Evolutionary conservation across 2,797 vertebrate species (phyloP).

Genomic region (Peromyscus melanophrys): DNA sequence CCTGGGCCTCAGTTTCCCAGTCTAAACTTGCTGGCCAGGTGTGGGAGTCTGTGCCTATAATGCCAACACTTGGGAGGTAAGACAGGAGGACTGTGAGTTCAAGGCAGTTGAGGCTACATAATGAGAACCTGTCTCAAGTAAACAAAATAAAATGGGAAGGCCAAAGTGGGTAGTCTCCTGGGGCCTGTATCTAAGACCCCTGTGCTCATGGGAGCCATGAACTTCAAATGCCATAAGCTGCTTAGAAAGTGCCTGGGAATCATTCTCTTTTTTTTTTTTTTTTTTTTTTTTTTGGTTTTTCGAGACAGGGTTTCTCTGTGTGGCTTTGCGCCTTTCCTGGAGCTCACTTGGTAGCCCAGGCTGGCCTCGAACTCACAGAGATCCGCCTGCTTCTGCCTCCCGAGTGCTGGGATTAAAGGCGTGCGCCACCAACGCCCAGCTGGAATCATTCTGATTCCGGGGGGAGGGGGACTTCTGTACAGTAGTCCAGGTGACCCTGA

Average conservation of each 20-base stretch:
- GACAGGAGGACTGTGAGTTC: background rate
- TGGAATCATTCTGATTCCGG: background rate
- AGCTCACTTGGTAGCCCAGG: too few species aligned
- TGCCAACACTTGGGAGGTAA: background rate
- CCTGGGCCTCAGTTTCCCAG: background rate
- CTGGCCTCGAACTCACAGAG: too few species aligned
- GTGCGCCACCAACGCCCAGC: too few species aligned
- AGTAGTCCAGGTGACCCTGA: background rate
- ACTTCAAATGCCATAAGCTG: background rate
- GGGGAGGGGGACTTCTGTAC: background rate
- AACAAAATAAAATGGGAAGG: background rate
- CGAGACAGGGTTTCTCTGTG: too few species aligned
- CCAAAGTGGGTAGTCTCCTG: background rate
- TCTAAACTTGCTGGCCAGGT: background rate
- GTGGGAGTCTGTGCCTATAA: background rate
- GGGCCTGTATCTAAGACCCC: background rate
- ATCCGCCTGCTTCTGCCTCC: too few species aligned
- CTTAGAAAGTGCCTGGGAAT: background rate
- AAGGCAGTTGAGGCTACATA: background rate
- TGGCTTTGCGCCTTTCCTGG: too few species aligned
- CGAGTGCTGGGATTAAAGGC: too few species aligned
- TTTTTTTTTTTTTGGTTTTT: too few species aligned
- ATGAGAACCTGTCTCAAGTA: background rate
- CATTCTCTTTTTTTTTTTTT: too few species aligned
- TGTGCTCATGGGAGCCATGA: fast-evolving